Percentiles rank a stretch among this genome's conserved stretches.
These are phyloP conservation scores for Monopterus albus DNA, from an alignment of 2,113 vertebrate species.

Conservation along the genomic window DNA sequence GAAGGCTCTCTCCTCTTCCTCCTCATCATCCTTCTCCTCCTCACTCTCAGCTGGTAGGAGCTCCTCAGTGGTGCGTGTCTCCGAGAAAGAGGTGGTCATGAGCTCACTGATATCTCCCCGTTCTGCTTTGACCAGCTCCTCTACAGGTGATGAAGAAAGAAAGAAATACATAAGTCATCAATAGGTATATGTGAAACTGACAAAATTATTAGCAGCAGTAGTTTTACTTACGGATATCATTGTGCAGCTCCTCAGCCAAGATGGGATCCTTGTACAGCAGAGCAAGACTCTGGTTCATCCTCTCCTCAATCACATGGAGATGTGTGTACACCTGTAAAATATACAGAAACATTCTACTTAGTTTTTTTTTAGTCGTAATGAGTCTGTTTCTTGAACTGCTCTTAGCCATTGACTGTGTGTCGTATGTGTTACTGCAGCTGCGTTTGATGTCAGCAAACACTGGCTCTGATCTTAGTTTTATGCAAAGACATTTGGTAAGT, in stretches of 20 bases:
- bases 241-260: slow-evolving; percentile 85
- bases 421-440: too few species aligned
- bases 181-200: background rate
- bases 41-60: slow-evolving; percentile 85
- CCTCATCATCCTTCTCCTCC: slow-evolving; percentile 85
- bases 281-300: slow-evolving; percentile 92
- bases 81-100: slow-evolving; percentile 87
- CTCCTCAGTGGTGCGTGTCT: slow-evolving; percentile 87
- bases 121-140: slow-evolving; percentile 84
- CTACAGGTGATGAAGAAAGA: slow-evolving; percentile 52
- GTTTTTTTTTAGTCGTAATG: background rate
- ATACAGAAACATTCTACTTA: background rate
- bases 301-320: slow-evolving; percentile 91
- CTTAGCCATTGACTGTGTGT: too few species aligned
- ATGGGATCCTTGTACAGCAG: slow-evolving; percentile 88
- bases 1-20: slow-evolving; percentile 82
- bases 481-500: slow-evolving; percentile 5
- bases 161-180: background rate
- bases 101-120: slow-evolving; percentile 85
- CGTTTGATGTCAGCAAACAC: slow-evolving; percentile 8
- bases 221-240: slow-evolving; percentile 85
- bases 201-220: background rate
- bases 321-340: slow-evolving; percentile 88
- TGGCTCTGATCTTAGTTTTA: slow-evolving; percentile 39
- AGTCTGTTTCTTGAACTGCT: background rate